Percentiles rank a stretch among this genome's conserved stretches.
These are phyloP conservation scores for Amiota communis DNA, from an alignment of 2,888 invertebrate species.

Conservation along the genomic window DNA sequence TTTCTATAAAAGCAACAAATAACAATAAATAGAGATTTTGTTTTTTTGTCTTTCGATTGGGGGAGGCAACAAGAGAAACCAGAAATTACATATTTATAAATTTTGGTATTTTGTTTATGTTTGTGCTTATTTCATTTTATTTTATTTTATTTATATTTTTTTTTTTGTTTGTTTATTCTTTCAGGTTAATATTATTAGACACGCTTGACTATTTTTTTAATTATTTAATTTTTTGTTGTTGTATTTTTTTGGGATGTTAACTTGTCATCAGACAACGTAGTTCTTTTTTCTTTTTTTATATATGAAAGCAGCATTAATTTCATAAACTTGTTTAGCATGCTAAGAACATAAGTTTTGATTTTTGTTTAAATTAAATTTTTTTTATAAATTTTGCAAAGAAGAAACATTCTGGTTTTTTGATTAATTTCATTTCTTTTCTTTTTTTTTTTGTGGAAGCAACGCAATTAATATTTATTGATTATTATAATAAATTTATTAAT, in stretches of 20 bases:
- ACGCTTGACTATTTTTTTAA: constrained; percentile 1
- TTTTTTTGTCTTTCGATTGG: too few species aligned
- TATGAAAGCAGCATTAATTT: too few species aligned
- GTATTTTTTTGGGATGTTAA: too few species aligned
- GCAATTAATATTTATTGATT: constrained; percentile 1
- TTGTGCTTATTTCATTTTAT: neutral
- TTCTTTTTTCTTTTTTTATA: too few species aligned
- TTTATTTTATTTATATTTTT: too few species aligned
- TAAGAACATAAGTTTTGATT: too few species aligned
- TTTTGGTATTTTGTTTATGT: neutral
- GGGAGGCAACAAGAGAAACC: too few species aligned
- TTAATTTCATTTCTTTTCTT: neutral
- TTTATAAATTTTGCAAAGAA: neutral
- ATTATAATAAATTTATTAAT: constrained; percentile 12
- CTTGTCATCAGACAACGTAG: too few species aligned
- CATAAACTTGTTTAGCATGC: too few species aligned
- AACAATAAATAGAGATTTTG: neutral
- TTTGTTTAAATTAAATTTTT: too few species aligned
- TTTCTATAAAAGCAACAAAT: neutral
- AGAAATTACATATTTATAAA: too few species aligned
- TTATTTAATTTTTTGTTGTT: neutral
- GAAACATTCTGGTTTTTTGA: neutral
- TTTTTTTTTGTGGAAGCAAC: neutral
- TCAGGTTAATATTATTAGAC: neutral
- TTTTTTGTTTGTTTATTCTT: too few species aligned